Base-by-base conservation (phyloP, 2,797 vertebrate genomes). In the Anisognathus igniventris region DNA sequence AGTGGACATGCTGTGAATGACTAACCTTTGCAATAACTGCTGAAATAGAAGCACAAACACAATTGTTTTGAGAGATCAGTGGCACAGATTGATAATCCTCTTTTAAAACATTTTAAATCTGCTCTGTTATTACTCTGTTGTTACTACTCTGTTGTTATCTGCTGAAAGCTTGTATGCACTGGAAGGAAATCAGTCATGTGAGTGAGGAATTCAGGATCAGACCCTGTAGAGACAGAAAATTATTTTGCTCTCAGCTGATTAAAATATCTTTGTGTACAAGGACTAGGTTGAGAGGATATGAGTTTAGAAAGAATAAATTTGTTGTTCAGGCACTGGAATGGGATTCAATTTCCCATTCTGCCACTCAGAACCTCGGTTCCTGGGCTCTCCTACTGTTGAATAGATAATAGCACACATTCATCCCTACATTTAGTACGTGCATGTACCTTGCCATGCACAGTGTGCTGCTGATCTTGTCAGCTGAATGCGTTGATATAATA, bases 301-400 rank as follows among this genome's bases (percentile, higher is more conserved):
- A 62, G 28, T 80, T 83, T 72, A 90, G 86, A 88, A 91, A 86
- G 50, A 90, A 95, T 83, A 77, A 71, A 86, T 92, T 84, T 86
- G 66, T 90, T 92, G 35, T 48, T 90, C 76, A 86, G 66, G 56
- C 54, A 30, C 58, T 68, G 76, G 62, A 90, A 86, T 84, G 42
- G 64, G 64, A 91, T 95, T 92, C 65, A 77, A 50, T 95, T 96
- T 93, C 65, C 65, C 61, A 37, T 94, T 91, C 81, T 88, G 72
- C 72, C 87, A 80, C 61, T 92, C 91, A 88, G 44, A 14, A 86
- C 27, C 79, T 91, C n/a, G 6, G 51, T 66, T 90, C 25, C 68
- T 72, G 58, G 25, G 30, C 68, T 80, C 25, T 80, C 75, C 50
- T 78, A 53, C 79, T 80, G 76, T 64, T 93, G 82, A 92, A 91